phyloP scores from a whole-genome alignment of 2,888 invertebrate genomes.

The Tenthredo scrophulariae region DNA sequence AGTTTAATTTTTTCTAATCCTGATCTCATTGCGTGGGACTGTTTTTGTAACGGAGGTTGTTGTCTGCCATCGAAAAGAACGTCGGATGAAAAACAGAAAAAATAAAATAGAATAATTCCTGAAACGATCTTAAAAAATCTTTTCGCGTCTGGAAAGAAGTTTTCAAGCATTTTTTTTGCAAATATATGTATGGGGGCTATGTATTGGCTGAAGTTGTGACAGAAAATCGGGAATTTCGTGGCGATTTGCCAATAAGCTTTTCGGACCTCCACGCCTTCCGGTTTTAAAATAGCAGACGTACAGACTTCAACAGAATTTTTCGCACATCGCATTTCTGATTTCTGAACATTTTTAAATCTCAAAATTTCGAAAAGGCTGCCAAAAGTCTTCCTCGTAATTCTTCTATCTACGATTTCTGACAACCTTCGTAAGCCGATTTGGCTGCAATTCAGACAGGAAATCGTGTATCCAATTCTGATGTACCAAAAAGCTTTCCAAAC shows the following conservation, averaged over 20 bases:
- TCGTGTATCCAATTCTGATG: not conserved
- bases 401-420: not conserved
- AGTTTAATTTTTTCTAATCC: not conserved
- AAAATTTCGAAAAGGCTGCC: not conserved
- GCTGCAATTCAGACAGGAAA: not conserved
- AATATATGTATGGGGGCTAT: not conserved
- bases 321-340: not conserved
- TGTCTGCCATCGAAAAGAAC: not conserved
- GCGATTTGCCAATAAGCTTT: not conserved
- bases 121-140: not conserved
- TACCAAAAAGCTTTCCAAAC: not conserved
- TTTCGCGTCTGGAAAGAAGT: not conserved
- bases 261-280: not conserved
- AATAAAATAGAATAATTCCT: no score
- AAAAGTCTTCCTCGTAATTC: not conserved
- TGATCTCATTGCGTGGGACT: not conserved
- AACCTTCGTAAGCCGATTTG: not conserved
- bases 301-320: not conserved
- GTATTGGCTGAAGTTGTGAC: not conserved
- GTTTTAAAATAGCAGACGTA: not conserved
- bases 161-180: not conserved
- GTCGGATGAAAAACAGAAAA: not conserved
- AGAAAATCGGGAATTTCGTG: not conserved
- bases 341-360: not conserved
- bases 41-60: not conserved